A percentile compares a stretch with the other conserved stretches of the same genome.
These are phyloP conservation scores for Clarias fuscus DNA, from an alignment of 2,797 vertebrate species.

Conservation along the genomic window DNA sequence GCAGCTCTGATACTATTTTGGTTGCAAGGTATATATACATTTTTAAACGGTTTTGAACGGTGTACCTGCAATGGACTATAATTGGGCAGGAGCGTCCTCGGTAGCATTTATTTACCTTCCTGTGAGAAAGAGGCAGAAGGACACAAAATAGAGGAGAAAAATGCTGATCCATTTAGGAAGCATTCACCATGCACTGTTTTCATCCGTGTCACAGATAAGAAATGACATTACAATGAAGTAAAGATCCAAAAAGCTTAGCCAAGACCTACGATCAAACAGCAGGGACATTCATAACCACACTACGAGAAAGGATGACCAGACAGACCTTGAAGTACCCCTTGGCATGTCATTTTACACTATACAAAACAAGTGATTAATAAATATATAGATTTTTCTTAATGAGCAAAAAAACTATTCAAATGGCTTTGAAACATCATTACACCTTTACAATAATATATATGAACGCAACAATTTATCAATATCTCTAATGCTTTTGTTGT, in stretches of 20 bases:
- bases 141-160: constrained; percentile 40
- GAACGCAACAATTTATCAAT: background rate
- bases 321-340: constrained; percentile 2
- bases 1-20: background rate
- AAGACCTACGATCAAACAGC: background rate
- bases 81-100: constrained; percentile 79
- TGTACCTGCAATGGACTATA: constrained; percentile 80
- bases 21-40: background rate
- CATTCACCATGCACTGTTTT: background rate
- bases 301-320: background rate
- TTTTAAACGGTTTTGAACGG: background rate
- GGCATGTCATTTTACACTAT: background rate
- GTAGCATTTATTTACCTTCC: constrained; percentile 81
- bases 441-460: background rate
- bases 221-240: background rate
- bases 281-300: background rate
- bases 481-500: too few species aligned
- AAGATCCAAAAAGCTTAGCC: background rate
- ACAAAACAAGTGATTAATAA: background rate
- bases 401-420: background rate
- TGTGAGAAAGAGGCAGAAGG: constrained; percentile 48
- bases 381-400: background rate
- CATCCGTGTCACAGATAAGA: background rate
- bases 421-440: background rate
- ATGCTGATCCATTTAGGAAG: constrained; percentile 1